Conservation (phyloP, 2,113 vertebrate species). For the Rhabdomys dilectus region DNA sequence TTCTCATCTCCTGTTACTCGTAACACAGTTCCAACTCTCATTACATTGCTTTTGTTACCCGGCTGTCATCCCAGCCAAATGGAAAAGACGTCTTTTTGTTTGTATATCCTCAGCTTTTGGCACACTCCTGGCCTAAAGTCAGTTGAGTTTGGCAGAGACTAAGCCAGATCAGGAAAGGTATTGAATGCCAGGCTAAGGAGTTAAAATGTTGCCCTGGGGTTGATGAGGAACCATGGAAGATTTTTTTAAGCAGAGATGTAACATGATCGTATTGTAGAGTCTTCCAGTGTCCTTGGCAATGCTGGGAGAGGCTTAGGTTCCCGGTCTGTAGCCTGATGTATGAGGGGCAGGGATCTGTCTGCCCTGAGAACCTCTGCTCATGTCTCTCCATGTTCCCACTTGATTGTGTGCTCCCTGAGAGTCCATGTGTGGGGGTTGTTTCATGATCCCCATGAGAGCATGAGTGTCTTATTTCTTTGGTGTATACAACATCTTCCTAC, state of each 20-base stretch:
- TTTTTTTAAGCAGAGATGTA: neutral
- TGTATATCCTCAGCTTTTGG: neutral
- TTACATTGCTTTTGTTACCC: neutral
- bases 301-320: neutral
- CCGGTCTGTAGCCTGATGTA: neutral
- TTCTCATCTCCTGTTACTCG: neutral
- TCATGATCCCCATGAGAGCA: neutral
- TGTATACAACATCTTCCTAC: neutral
- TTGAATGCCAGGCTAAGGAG: neutral
- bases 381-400: neutral
- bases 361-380: neutral
- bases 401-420: neutral
- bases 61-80: slow-evolving; percentile 36
- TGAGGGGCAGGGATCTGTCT: neutral
- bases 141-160: neutral
- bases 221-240: neutral
- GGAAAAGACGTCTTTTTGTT: neutral
- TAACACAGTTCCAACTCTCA: neutral
- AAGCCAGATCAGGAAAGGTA: neutral
- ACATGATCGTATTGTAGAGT: neutral
- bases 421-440: neutral
- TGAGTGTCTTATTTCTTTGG: neutral
- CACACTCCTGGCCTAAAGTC: neutral
- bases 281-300: slow-evolving; percentile 17
- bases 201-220: slow-evolving; percentile 19